Percentiles rank a stretch among this genome's conserved stretches.
These are phyloP conservation scores for Hoplostethus mediterraneus DNA, from an alignment of 2,797 vertebrate genomes.

Conservation along the genomic window DNA sequence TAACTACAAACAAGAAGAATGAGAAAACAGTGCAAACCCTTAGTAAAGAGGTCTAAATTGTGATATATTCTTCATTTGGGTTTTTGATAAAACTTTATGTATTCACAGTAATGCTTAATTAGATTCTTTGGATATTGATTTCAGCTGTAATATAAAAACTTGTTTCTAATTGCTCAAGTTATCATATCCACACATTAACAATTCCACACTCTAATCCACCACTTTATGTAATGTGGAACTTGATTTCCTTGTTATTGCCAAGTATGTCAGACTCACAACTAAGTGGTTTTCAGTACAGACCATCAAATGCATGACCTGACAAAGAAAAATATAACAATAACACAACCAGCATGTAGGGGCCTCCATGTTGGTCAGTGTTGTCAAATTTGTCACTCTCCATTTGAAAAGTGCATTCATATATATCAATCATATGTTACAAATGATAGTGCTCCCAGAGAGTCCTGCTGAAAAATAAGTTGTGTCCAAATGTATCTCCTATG, in stretches of 20 bases:
- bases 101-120: neutral
- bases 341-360: neutral
- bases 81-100: neutral
- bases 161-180: neutral
- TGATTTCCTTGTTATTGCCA: too few species aligned
- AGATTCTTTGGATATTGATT: too few species aligned
- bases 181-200: too few species aligned
- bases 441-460: slow-evolving; percentile 2
- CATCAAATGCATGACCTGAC: slow-evolving; percentile 1
- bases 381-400: too few species aligned
- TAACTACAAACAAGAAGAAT: neutral
- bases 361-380: too few species aligned
- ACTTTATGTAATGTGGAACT: too few species aligned
- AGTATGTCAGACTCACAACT: too few species aligned
- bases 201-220: neutral
- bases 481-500: neutral
- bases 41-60: neutral
- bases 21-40: neutral
- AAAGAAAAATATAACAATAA: neutral
- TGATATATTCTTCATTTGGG: neutral
- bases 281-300: neutral
- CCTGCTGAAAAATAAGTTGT: neutral
- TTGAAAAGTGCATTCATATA: neutral
- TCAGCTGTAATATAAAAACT: neutral
- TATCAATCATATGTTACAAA: neutral